Evolutionary conservation across 2,113 vertebrate species (phyloP).

Genomic region (Macroglossus sobrinus): DNA sequence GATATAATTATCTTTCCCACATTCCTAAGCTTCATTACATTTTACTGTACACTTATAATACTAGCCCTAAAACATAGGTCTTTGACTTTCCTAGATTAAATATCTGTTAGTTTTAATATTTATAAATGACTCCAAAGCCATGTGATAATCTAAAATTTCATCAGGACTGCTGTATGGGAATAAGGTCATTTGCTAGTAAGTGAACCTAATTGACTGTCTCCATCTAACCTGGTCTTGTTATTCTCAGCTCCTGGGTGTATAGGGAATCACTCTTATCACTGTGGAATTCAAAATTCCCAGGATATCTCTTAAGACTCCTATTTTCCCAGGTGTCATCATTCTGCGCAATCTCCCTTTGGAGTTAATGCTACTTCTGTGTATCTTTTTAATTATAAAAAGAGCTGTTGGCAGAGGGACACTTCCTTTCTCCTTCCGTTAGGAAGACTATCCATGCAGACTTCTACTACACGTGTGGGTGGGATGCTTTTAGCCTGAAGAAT

Average conservation of each 20-base stretch:
- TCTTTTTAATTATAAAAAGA: conserved; percentile 11
- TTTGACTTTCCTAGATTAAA: neutral
- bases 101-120: neutral
- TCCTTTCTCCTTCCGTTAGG: neutral
- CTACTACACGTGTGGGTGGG: neutral
- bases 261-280: neutral
- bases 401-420: neutral
- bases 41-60: neutral
- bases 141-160: neutral
- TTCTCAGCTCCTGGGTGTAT: neutral
- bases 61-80: neutral
- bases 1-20: neutral
- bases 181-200: neutral
- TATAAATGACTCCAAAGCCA: neutral
- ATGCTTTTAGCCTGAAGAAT: neutral
- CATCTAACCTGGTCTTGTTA: neutral
- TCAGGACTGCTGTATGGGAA: neutral
- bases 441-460: neutral
- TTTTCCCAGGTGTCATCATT: neutral
- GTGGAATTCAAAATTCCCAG: neutral
- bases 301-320: neutral
- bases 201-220: neutral
- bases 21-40: neutral
- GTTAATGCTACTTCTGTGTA: neutral
- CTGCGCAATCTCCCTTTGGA: neutral